Evolutionary conservation across 2,113 vertebrate genomes (phyloP).

Genomic region (Perognathus longimembris): DNA sequence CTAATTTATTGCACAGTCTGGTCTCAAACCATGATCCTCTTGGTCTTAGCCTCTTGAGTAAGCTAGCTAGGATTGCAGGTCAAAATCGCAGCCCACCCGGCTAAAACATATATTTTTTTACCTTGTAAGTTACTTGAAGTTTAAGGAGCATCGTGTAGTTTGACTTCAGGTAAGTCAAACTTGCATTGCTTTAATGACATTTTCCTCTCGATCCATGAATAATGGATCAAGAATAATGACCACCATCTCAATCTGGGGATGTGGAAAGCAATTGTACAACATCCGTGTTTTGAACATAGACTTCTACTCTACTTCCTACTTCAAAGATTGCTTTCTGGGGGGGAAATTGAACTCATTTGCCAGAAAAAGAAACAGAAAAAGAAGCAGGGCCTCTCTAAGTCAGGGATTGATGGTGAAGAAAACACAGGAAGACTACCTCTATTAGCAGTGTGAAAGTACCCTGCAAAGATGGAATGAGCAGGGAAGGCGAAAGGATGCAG

Average conservation of each 20-base stretch:
- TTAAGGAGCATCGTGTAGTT: background rate
- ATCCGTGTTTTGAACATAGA: constrained; percentile 24
- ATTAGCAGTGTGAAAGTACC: too few species aligned
- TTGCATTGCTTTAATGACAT: background rate
- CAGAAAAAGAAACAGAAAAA: background rate
- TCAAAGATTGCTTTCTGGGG: constrained; percentile 48
- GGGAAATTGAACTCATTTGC: constrained; percentile 47
- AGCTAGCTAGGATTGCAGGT: too few species aligned
- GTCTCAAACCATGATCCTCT: too few species aligned
- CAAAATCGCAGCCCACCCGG: too few species aligned
- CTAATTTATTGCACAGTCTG: too few species aligned
- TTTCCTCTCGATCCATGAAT: constrained; percentile 1
- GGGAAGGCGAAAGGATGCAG: background rate
- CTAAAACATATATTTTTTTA: background rate
- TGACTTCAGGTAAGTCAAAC: constrained; percentile 41
- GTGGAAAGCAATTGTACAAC: constrained; percentile 18
- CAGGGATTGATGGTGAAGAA: background rate
- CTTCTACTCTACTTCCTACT: constrained; percentile 19
- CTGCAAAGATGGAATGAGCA: background rate
- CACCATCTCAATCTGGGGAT: background rate
- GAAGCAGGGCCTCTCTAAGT: background rate
- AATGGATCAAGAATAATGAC: background rate
- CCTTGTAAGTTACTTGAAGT: background rate
- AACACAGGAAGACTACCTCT: background rate
- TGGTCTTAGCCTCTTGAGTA: too few species aligned